Base-by-base conservation (phyloP, 1,140 invertebrate species). In the Lordiphosa stackelbergi region DNA sequence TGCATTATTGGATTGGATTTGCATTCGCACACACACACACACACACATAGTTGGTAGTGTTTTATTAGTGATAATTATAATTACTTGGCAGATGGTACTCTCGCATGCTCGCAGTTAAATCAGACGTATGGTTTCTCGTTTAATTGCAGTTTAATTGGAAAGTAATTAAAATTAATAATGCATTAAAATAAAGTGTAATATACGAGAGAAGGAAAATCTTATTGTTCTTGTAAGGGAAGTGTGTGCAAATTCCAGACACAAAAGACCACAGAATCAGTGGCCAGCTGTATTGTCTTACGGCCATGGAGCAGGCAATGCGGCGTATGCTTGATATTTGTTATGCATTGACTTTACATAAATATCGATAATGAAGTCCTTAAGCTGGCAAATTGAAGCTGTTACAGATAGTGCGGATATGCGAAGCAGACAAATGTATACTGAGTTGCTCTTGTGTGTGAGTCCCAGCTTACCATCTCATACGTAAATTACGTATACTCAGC, bases 111-210 rank as follows among this genome's bases (percentile, higher is more conserved):
- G 7, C 28, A 31, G 28, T 31, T 31, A 31, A 31, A 31, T 31
- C 24, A 24, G n/a, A 31, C 60, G 49, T 58, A 45, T 63, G 68
- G 53, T 19, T 68, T 34, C 41, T 7, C 43, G 41, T 69, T 62
- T 59, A 83, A 81, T 75, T 83, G 68, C 35, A 42, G 54, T 62
- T 71, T 79, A 79, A 81, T 81, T 83, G 75, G 63, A 72, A 64
- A 64, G 68, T 83, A 83, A 81, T 83, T 81, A 81, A 81, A 83
- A 72, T 75, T 66, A 61, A 72, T 72, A 71, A 72, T 65, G 43
- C 63, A 58, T 74, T 61, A 47, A 61, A 61, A 51, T 52, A 40
- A 37, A 64, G 69, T 55, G 65, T 49, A 64, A 59, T 59, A 63
- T 64, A 53, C 45, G 42, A n/a, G 11, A 22, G 19, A 5, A 31